Conservation (phyloP, 2,797 vertebrate genomes). For the Takifugu rubripes region DNA sequence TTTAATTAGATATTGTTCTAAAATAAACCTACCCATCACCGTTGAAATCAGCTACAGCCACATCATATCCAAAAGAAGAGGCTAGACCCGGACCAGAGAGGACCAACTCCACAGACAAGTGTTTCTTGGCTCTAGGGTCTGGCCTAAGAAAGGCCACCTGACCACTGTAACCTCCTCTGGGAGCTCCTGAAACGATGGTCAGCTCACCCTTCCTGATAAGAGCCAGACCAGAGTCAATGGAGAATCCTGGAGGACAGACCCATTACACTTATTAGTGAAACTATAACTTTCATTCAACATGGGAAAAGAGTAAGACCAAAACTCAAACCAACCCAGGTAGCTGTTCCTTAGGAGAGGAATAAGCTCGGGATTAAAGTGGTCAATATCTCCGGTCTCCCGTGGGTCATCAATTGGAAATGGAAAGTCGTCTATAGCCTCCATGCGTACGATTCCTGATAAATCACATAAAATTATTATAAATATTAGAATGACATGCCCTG, state of each 20-base stretch:
- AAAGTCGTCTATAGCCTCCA: constrained; percentile 80
- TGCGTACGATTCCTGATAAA: constrained; percentile 81
- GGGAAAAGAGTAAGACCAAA: not conserved
- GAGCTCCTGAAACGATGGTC: constrained; percentile 89
- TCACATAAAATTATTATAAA: too few relatives aligned
- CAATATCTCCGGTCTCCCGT: constrained; percentile 86
- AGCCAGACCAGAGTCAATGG: constrained; percentile 86
- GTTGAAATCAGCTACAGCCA: constrained; percentile 89
- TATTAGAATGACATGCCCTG: constrained; percentile 69
- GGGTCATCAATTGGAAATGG: constrained; percentile 63
- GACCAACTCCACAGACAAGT: constrained; percentile 71
- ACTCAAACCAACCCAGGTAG: constrained; percentile 84
- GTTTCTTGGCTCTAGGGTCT: constrained; percentile 53
- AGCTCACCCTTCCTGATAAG: constrained; percentile 80
- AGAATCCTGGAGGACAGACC: constrained; percentile 80
- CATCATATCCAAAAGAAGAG: constrained; percentile 94
- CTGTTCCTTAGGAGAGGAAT: constrained; percentile 87
- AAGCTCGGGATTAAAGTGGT: constrained; percentile 66
- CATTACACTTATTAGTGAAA: too few relatives aligned
- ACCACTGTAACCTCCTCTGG: constrained; percentile 87
- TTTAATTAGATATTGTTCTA: not conserved
- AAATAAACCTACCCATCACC: constrained; percentile 78
- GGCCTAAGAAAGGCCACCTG: constrained; percentile 84
- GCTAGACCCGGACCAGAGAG: constrained; percentile 88
- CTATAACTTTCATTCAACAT: too few relatives aligned